Evolutionary conservation across 2,888 invertebrate genomes (phyloP).

Genomic region (Epirrhoe tristata): DNA sequence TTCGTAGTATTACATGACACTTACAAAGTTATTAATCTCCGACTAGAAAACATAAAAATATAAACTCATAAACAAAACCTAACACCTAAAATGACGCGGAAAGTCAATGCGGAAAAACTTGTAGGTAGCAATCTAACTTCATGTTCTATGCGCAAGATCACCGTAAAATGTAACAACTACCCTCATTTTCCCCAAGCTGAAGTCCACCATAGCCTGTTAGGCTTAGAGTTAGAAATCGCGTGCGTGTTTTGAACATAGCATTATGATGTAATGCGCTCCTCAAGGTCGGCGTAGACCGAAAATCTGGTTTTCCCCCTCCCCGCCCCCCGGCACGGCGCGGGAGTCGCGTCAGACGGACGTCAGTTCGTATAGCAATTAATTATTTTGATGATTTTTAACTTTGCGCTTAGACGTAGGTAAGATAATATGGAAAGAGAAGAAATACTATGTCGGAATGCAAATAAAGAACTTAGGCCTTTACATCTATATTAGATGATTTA

Average conservation of each 20-base stretch:
- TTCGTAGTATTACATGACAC: no score
- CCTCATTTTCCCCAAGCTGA: slow-evolving; percentile 22
- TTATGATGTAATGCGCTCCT: slow-evolving; percentile 80
- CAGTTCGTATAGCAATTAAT: slow-evolving; percentile 18
- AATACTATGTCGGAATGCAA: no score
- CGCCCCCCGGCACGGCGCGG: slow-evolving; percentile 45
- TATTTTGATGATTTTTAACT: slow-evolving; percentile 15
- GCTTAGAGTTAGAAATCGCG: slow-evolving; percentile 39
- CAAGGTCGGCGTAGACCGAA: slow-evolving; percentile 85
- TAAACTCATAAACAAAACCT: slow-evolving; percentile 3
- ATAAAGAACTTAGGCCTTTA: no score
- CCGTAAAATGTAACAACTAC: slow-evolving; percentile 42
- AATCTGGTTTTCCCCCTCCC: slow-evolving; percentile 76
- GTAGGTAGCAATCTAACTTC: slow-evolving; percentile 68
- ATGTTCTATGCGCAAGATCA: slow-evolving; percentile 62
- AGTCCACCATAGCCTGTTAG: slow-evolving; percentile 25
- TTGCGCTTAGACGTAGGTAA: neutral
- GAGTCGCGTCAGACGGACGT: slow-evolving; percentile 42
- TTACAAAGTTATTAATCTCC: no score
- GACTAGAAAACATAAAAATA: neutral
- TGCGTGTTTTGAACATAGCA: slow-evolving; percentile 55
- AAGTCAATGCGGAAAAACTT: slow-evolving; percentile 81
- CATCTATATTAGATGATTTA: no score
- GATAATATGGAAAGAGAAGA: neutral
- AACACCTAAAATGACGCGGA: slow-evolving; percentile 67